These are phyloP conservation scores for Peromyscus nudipes DNA, from an alignment of 2,797 vertebrate species.

Conservation along the genomic window DNA sequence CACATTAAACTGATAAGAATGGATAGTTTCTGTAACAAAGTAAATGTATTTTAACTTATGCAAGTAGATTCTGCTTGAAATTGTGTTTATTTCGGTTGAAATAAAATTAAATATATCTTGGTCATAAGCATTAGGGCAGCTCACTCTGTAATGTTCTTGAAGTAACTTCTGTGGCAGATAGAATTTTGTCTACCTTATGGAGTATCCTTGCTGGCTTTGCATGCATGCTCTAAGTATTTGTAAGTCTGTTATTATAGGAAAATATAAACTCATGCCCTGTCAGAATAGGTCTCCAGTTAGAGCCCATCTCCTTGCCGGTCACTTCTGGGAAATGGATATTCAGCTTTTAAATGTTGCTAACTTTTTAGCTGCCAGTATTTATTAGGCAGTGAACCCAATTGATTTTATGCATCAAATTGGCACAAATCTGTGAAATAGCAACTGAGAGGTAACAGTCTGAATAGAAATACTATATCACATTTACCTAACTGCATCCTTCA, in stretches of 20 bases:
- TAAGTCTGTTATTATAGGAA: conserved; percentile 25
- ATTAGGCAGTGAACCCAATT: neutral
- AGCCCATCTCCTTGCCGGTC: conserved; percentile 35
- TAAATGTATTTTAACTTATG: neutral
- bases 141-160: conserved; percentile 63
- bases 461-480: neutral
- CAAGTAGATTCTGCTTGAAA: conserved; percentile 34
- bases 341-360: conserved; percentile 71
- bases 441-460: conserved; percentile 33
- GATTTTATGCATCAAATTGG: conserved; percentile 60
- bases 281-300: neutral
- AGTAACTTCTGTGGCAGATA: conserved; percentile 41
- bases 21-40: conserved; percentile 32
- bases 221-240: conserved; percentile 66
- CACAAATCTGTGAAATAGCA: conserved; percentile 44
- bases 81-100: conserved; percentile 55
- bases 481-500: neutral
- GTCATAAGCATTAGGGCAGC: conserved; percentile 60
- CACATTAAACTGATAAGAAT: conserved; percentile 31
- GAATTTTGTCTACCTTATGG: conserved; percentile 61
- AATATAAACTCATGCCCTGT: conserved; percentile 54
- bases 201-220: conserved; percentile 45
- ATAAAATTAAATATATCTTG: conserved; percentile 54
- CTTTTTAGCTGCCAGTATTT: conserved; percentile 70
- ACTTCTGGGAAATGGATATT: conserved; percentile 58